A percentile compares a stretch with the other conserved stretches of the same genome.
These are phyloP conservation scores for Sphaerodactylus townsendi DNA, from an alignment of 2,113 vertebrate species.

Conservation along the genomic window DNA sequence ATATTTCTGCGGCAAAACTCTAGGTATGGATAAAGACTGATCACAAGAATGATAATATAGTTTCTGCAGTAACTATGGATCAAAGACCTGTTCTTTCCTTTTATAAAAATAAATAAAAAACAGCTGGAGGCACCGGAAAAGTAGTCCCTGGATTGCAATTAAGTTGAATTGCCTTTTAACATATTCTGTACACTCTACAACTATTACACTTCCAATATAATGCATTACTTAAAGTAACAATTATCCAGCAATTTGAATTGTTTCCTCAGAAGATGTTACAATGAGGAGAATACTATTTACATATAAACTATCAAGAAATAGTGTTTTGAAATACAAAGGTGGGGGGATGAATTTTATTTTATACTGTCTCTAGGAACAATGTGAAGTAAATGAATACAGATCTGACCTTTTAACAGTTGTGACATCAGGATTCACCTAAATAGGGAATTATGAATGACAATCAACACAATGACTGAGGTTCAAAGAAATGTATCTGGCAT, in stretches of 20 bases:
- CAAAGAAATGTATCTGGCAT: too few relatives aligned
- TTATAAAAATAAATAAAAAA: conserved; percentile 16
- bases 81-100: conserved; percentile 31
- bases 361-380: conserved; percentile 14
- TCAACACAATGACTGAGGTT: not conserved
- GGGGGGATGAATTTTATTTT: conserved; percentile 33
- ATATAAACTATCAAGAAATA: conserved; percentile 34
- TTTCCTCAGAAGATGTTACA: conserved; percentile 42
- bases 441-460: not conserved
- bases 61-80: conserved; percentile 50
- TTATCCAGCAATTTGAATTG: conserved; percentile 59
- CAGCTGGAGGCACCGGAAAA: conserved; percentile 50
- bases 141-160: conserved; percentile 59
- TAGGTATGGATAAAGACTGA: conserved; percentile 22
- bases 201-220: conserved; percentile 52
- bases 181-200: conserved; percentile 52
- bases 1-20: conserved; percentile 40
- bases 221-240: conserved; percentile 61
- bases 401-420: not conserved
- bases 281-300: conserved; percentile 51
- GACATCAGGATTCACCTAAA: not conserved
- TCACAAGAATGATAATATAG: conserved; percentile 4
- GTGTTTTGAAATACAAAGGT: conserved; percentile 23
- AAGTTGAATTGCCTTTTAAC: conserved; percentile 60
- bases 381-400: conserved; percentile 31